Conservation (phyloP, 2,888 invertebrate genomes). For the Halocaridina rubra region DNA sequence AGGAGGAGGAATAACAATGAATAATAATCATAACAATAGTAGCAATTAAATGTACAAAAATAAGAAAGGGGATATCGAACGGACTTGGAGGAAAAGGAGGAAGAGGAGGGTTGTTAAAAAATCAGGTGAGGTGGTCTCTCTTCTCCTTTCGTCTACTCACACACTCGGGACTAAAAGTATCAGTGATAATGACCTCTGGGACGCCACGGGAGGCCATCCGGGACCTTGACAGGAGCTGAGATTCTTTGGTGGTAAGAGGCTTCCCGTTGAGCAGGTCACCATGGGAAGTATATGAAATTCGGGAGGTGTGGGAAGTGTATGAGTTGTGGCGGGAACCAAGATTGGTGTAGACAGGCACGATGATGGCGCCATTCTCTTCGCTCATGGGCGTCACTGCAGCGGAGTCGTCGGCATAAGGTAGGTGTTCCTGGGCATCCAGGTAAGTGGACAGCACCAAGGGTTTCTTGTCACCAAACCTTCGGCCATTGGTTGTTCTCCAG, state of each 20-base stretch:
- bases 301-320: constrained; percentile 93
- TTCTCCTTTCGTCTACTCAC: background rate
- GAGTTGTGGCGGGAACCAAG: constrained; percentile 87
- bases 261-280: constrained; percentile 86
- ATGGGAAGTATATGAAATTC: constrained; percentile 93
- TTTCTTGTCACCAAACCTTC: constrained; percentile 87
- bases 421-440: constrained; percentile 83
- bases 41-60: no score
- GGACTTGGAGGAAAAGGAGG: constrained; percentile 7
- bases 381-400: constrained; percentile 96
- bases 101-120: background rate
- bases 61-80: background rate
- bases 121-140: no score
- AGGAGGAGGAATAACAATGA: background rate
- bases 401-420: constrained; percentile 97
- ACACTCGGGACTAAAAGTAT: constrained; percentile 17
- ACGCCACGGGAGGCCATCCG: constrained; percentile 33
- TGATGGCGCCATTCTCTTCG: constrained; percentile 95
- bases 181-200: constrained; percentile 60
- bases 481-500: constrained; percentile 71
- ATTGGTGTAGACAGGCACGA: constrained; percentile 70
- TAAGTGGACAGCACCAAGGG: constrained; percentile 94
- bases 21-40: no score
- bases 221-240: constrained; percentile 76
- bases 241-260: constrained; percentile 82